These are phyloP conservation scores for Charadrius vociferus DNA, from an alignment of 2,113 vertebrate genomes.

Conservation along the genomic window DNA sequence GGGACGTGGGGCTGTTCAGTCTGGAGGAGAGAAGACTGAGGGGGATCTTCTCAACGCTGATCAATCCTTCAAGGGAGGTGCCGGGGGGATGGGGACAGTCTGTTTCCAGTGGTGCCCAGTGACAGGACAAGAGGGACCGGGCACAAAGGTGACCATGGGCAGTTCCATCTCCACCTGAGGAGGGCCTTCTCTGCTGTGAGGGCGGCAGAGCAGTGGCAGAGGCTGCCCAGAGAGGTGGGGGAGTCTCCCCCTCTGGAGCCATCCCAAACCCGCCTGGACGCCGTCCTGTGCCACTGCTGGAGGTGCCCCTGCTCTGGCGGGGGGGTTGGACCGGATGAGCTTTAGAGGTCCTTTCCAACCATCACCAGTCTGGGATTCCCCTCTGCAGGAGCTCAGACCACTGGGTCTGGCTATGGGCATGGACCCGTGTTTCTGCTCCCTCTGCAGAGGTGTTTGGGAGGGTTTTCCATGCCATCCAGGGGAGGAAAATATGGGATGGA, in stretches of 20 bases:
- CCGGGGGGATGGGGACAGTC: neutral
- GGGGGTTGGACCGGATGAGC: neutral
- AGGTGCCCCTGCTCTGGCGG: neutral
- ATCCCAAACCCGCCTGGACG: neutral
- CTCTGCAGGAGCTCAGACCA: neutral
- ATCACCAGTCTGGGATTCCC: neutral
- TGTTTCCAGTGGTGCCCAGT: neutral
- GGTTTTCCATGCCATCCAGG: neutral
- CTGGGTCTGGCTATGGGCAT: fast-evolving
- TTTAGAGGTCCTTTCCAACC: neutral
- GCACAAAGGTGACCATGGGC: too few relatives aligned
- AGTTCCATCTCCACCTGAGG: too few relatives aligned
- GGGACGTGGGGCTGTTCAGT: neutral
- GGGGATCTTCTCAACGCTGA: neutral
- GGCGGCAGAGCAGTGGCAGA: too few relatives aligned
- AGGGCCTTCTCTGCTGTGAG: too few relatives aligned
- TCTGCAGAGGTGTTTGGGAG: neutral
- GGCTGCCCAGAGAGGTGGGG: too few relatives aligned
- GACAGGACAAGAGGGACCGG: neutral
- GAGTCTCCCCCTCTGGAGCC: too few relatives aligned
- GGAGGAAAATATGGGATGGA: neutral
- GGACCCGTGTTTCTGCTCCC: fast-evolving
- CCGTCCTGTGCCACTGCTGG: neutral
- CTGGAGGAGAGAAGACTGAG: neutral
- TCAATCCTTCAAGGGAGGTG: neutral